A percentile compares a stretch with the other conserved stretches of the same genome.
These are phyloP conservation scores for Cylloceria caligata DNA, from an alignment of 2,888 invertebrate genomes.

Conservation along the genomic window DNA sequence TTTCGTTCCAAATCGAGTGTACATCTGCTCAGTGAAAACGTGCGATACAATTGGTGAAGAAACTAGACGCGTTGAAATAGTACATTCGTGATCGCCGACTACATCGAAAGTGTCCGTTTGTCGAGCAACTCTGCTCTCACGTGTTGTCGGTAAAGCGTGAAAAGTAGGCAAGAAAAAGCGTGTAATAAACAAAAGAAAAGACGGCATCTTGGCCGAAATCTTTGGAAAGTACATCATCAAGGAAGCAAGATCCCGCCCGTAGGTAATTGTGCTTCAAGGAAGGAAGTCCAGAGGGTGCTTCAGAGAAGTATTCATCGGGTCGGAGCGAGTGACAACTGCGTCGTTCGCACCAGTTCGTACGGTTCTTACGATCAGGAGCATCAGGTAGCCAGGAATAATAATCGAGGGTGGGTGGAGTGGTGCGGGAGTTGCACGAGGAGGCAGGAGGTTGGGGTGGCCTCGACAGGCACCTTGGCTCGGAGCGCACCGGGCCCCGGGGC, in stretches of 20 bases:
- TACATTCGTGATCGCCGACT: neutral
- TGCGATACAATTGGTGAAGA: conserved; percentile 7
- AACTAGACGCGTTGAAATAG: neutral
- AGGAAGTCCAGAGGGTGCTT: conserved; percentile 73
- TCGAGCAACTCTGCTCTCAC: neutral
- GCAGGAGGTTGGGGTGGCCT: conserved; percentile 79
- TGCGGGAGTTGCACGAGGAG: conserved; percentile 76
- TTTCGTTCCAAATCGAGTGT: neutral
- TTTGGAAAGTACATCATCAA: conserved; percentile 43
- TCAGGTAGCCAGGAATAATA: conserved; percentile 50
- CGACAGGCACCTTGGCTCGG: conserved; percentile 82
- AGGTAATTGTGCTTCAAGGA: conserved; percentile 72
- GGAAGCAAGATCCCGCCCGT: conserved; percentile 80
- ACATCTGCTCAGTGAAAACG: conserved; percentile 5
- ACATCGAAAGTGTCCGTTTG: neutral
- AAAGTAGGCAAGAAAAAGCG: neutral
- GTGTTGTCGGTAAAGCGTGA: conserved; percentile 27
- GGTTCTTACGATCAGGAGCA: conserved; percentile 34
- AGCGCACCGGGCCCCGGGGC: conserved; percentile 83
- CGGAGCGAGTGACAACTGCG: conserved; percentile 39
- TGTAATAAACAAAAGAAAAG: neutral
- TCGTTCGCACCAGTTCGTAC: conserved; percentile 15
- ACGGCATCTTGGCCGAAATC: neutral
- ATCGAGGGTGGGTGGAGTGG: conserved; percentile 77
- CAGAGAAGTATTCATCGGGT: conserved; percentile 48